phyloP scores from a whole-genome alignment of 37 sponge, comb jelly and placozoan genomes.

The Aplysina aerophoba region DNA sequence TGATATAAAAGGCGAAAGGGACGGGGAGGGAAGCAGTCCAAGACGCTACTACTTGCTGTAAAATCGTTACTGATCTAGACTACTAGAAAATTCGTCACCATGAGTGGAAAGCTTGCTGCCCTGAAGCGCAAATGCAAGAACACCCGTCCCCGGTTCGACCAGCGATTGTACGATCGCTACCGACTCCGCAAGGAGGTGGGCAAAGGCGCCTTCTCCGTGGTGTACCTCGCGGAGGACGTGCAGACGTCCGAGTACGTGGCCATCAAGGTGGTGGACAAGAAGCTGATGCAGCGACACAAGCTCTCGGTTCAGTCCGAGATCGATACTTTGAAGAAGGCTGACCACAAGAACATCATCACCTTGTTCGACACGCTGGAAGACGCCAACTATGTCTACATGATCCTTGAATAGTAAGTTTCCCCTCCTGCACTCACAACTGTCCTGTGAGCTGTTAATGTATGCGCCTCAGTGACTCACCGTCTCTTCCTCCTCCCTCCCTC shows the following conservation, averaged over 20 bases:
- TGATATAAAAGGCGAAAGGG: too few relatives aligned
- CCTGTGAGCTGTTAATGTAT: too few relatives aligned
- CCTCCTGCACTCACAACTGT: too few relatives aligned
- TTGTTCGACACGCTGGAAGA: constrained; percentile 10
- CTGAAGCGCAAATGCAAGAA: constrained; percentile 11
- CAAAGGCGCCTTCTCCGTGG: constrained; percentile 29
- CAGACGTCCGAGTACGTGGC: constrained; percentile 4
- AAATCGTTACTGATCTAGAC: too few relatives aligned
- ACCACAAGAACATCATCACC: constrained; percentile 20
- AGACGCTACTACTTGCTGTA: too few relatives aligned
- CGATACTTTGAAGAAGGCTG: neutral
- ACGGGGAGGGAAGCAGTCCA: too few relatives aligned
- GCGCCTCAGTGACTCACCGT: too few relatives aligned
- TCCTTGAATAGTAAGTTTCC: constrained; percentile 31
- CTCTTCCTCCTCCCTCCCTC: too few relatives aligned
- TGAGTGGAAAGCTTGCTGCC: too few relatives aligned
- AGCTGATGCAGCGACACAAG: neutral
- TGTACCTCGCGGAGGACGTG: constrained; percentile 24
- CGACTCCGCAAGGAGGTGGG: constrained; percentile 6
- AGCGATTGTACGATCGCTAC: neutral
- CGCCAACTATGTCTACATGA: constrained; percentile 20
- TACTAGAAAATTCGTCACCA: too few relatives aligned
- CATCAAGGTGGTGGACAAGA: constrained; percentile 25
- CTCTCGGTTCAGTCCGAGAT: constrained; percentile 28
- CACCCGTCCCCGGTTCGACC: neutral